These are phyloP conservation scores for Neodiprion fabricii DNA, from an alignment of 1,140 invertebrate genomes.

Conservation along the genomic window DNA sequence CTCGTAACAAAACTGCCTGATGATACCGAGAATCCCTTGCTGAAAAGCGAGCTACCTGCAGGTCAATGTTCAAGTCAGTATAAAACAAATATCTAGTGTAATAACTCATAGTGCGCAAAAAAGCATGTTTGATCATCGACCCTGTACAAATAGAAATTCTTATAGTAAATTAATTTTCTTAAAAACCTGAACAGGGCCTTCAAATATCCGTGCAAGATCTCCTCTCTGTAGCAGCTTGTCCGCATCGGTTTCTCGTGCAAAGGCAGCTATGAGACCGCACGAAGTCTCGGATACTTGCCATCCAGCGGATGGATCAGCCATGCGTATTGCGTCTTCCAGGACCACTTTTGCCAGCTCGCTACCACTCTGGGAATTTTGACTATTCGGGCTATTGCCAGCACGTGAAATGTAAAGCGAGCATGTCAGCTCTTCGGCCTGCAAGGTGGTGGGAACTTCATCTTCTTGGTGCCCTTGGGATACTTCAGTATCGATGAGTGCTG, in stretches of 20 bases:
- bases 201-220: conserved; percentile 51
- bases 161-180: not conserved
- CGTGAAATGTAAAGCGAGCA: conserved; percentile 56
- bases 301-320: conserved; percentile 39
- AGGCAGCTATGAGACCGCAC: conserved; percentile 56
- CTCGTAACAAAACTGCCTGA: conserved; percentile 54
- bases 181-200: conserved; percentile 54
- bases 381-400: conserved; percentile 20
- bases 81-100: conserved; percentile 12
- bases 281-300: conserved; percentile 57
- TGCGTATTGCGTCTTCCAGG: conserved; percentile 51
- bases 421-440: conserved; percentile 36
- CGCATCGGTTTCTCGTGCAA: conserved; percentile 51
- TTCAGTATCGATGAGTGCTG: not conserved
- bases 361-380: not conserved
- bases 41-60: conserved; percentile 56
- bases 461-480: conserved; percentile 8
- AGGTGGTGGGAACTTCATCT: not conserved
- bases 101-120: not conserved
- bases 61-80: not conserved
- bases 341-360: conserved; percentile 38
- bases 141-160: not conserved
- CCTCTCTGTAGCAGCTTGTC: conserved; percentile 51
- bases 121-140: not conserved
- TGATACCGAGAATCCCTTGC: conserved; percentile 55